A percentile compares a stretch with the other conserved stretches of the same genome.
Evolutionary conservation across 2,113 vertebrate genomes (phyloP).

Genomic region (Riparia riparia): DNA sequence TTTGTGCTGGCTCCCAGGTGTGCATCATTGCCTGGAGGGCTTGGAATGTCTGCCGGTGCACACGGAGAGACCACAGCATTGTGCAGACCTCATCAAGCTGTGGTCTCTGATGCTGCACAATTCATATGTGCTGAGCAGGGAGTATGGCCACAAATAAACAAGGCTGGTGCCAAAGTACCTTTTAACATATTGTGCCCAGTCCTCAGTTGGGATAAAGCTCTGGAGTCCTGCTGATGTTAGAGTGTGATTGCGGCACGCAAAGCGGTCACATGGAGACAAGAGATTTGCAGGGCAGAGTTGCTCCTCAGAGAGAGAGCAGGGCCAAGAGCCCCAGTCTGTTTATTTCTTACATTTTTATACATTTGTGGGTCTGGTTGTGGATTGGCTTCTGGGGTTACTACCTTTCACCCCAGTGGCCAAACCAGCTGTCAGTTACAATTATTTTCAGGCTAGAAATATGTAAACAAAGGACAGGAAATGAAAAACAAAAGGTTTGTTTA

Average conservation of each 20-base stretch:
- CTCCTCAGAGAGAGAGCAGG: no score
- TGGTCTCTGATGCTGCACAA: neutral
- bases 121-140: neutral
- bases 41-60: fast-evolving
- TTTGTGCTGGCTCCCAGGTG: neutral
- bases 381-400: no score
- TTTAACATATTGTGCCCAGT: neutral
- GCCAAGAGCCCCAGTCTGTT: no score
- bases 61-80: neutral
- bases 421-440: no score
- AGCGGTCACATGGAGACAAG: no score
- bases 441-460: no score
- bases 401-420: no score
- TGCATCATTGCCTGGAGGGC: neutral
- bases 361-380: no score
- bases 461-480: no score
- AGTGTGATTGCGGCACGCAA: neutral
- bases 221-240: neutral
- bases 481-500: no score
- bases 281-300: no score
- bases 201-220: neutral
- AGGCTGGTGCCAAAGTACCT: neutral
- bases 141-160: neutral
- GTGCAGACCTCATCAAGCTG: neutral
- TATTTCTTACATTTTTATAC: no score